Evolutionary conservation across 2,113 vertebrate species (phyloP).

Genomic region (Diphyllodes magnificus): DNA sequence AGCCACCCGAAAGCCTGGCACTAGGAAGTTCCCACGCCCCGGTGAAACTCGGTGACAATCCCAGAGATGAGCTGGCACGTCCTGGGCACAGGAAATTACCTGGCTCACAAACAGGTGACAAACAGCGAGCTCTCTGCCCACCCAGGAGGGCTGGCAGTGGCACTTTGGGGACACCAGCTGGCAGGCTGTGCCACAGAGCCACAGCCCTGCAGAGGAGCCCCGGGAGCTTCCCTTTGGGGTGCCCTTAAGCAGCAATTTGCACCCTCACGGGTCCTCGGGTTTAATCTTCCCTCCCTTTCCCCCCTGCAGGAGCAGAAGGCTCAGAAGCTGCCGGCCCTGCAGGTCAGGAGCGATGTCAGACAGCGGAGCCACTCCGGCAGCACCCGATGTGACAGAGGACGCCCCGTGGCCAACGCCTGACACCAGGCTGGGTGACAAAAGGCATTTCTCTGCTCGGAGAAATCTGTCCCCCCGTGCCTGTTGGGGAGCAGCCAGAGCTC

Average conservation of each 20-base stretch:
- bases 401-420: background rate
- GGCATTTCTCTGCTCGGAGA: background rate
- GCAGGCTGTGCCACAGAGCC: accelerated
- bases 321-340: background rate
- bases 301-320: background rate
- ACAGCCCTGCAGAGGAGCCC: accelerated
- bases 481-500: background rate
- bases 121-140: background rate
- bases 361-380: accelerated
- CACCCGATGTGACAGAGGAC: background rate
- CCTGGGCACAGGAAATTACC: background rate
- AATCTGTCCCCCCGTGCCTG: background rate
- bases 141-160: background rate
- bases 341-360: background rate
- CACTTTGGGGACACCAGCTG: background rate
- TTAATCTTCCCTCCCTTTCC: background rate
- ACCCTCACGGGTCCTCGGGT: accelerated
- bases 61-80: background rate
- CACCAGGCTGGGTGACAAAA: background rate
- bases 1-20: background rate
- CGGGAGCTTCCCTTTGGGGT: background rate
- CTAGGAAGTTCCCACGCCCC: background rate
- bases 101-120: background rate
- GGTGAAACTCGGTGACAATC: background rate
- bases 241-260: background rate